Conservation (phyloP, 1,140 invertebrate genomes). For the Drusus annulatus region DNA sequence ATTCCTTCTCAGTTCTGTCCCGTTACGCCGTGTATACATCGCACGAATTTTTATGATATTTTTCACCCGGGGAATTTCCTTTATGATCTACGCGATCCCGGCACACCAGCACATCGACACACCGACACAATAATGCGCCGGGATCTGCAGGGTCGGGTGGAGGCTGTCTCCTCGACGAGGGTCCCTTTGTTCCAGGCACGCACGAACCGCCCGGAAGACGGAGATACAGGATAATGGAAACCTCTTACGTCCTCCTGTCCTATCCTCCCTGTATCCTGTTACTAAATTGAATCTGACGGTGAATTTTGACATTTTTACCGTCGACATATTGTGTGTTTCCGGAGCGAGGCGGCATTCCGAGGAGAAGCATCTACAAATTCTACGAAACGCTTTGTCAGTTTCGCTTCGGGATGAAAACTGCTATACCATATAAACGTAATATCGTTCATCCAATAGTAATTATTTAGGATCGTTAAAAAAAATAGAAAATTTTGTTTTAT, state of each 20-base stretch:
- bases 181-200: conserved; percentile 54
- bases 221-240: conserved; percentile 50
- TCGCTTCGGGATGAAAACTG: too few relatives aligned
- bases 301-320: background rate
- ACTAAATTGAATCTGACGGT: conserved; percentile 22
- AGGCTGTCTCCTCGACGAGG: background rate
- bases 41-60: conserved; percentile 41
- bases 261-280: conserved; percentile 41
- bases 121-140: too few relatives aligned
- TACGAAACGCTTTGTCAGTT: too few relatives aligned
- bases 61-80: conserved; percentile 53
- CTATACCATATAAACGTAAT: too few relatives aligned
- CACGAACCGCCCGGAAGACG: conserved; percentile 26
- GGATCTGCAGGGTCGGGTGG: background rate
- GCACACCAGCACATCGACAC: background rate
- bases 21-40: conserved; percentile 39
- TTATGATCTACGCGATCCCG: conserved; percentile 49
- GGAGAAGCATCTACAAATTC: too few relatives aligned
- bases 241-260: conserved; percentile 31
- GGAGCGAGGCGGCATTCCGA: too few relatives aligned
- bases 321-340: too few relatives aligned
- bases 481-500: too few relatives aligned
- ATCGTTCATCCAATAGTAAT: too few relatives aligned
- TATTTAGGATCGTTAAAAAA: too few relatives aligned
- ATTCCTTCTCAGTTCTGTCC: conserved; percentile 53